Conservation (phyloP, 2,888 invertebrate genomes). For the Epirrhoe tristata region DNA sequence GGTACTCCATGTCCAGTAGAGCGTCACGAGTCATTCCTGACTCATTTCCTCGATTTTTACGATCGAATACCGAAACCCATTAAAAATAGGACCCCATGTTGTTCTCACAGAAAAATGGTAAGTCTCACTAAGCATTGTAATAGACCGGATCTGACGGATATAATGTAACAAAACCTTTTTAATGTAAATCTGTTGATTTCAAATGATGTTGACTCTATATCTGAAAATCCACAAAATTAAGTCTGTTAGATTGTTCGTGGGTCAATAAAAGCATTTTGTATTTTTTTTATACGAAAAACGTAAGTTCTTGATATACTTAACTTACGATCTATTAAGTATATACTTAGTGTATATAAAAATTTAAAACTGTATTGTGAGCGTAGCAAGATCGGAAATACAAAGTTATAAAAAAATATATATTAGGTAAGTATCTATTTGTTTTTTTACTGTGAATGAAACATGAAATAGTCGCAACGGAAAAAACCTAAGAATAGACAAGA, state of each 20-base stretch:
- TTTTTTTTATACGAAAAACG: too few relatives aligned
- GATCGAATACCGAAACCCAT: constrained; percentile 60
- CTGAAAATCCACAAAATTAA: neutral
- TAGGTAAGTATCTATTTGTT: too few relatives aligned
- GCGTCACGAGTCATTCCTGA: constrained; percentile 68
- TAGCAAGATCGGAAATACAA: too few relatives aligned
- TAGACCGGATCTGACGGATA: constrained; percentile 11
- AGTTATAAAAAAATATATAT: too few relatives aligned
- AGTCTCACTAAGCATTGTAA: constrained; percentile 49
- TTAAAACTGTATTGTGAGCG: too few relatives aligned
- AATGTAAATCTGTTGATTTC: constrained; percentile 3
- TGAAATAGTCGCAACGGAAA: neutral
- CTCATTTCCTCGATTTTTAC: constrained; percentile 78
- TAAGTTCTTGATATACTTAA: too few relatives aligned
- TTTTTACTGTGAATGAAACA: too few relatives aligned
- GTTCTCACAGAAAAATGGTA: constrained; percentile 63
- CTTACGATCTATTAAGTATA: too few relatives aligned
- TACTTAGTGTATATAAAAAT: too few relatives aligned
- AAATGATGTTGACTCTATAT: neutral
- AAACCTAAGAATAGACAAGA: neutral
- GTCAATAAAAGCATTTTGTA: too few relatives aligned
- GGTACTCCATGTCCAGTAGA: constrained; percentile 55
- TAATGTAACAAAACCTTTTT: neutral
- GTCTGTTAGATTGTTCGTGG: too few relatives aligned
- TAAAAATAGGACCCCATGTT: constrained; percentile 51